A percentile compares a stretch with the other conserved stretches of the same genome.
phyloP scores from a whole-genome alignment of 64 coral and sea anemone genomes.

The Orbicella faveolata region DNA sequence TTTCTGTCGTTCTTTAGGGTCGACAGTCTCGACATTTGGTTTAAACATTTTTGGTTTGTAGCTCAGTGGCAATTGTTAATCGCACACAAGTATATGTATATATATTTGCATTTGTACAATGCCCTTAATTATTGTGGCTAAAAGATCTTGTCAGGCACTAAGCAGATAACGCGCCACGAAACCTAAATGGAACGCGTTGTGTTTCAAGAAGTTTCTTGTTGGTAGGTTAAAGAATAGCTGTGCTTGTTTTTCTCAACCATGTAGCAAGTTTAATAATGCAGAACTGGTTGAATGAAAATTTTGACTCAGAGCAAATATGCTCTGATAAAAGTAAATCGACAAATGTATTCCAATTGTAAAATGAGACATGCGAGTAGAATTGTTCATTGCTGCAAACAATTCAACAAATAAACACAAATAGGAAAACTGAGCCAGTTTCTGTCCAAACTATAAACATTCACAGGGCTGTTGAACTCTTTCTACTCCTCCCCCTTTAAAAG shows the following conservation, averaged over 20 bases:
- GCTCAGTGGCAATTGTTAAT: constrained; percentile 7
- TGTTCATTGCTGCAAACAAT: neutral
- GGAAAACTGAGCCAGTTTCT: too few species aligned
- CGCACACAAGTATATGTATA: neutral
- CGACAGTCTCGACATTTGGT: neutral
- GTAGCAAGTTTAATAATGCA: neutral
- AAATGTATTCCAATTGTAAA: too few species aligned
- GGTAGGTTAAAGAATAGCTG: neutral
- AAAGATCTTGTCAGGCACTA: neutral
- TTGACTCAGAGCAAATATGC: too few species aligned
- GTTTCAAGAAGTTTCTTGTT: neutral
- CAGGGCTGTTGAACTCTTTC: too few species aligned
- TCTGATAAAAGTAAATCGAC: neutral
- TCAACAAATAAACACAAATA: neutral
- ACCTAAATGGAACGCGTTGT: neutral
- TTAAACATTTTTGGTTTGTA: neutral
- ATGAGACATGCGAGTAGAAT: too few species aligned
- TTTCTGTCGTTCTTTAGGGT: neutral
- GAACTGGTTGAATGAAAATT: neutral
- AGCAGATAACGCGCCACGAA: neutral
- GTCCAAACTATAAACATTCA: neutral
- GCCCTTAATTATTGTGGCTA: neutral
- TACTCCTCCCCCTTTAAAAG: constrained; percentile 11
- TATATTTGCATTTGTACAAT: constrained; percentile 29
- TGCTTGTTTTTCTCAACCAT: neutral